Evolutionary conservation across 2,888 invertebrate species (phyloP), one percentile per base, ranked within the genome.

Genomic region (Meandrusa payeni): DNA sequence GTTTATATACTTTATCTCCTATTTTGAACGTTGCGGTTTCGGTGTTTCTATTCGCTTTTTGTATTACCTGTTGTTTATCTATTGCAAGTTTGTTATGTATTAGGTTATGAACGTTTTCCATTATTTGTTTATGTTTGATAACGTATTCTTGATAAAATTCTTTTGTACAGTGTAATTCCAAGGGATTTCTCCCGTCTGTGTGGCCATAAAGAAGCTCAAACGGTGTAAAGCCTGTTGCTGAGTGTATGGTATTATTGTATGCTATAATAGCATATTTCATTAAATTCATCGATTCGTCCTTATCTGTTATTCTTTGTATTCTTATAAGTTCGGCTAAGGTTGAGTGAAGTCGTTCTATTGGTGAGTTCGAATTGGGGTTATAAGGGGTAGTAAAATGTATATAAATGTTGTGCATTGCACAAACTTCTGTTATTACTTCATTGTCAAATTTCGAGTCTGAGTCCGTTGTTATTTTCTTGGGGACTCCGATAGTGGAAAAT

Each of bases 71-170:
- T 42, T 50, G 46, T 37, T 51, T 59, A 0, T 56, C 38, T 0
- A 7, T 22, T 6, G 41, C 0, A 0, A 55, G 2, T 42, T 52
- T 51, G 0, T 3, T 34, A 0, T 40, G 41, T 1, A 58, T 33
- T 19, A 48, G 3, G 47, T 54, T 51, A 6, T 61, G 52, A 0
- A 50, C 37, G 3, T 43, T 43, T 50, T 59, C 54, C 45, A 51
- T 43, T 1, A 42, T 50, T 45, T 49, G 46, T 24, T 23, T 55
- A n/a, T n/a, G 95, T 72, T 89, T 91, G 42, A 93, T 92, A 1
- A 90, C 93, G 31, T 92, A 93, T 67, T 93, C 94, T 7, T 88
- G 93, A 12, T 89, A 92, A 57, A 80, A 94, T 51, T 61, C 57
- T 42, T 53, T 50, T 1, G 54, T 58, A 50, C 38, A 71, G 54